These are phyloP conservation scores for Scaptomyza pallida DNA, from an alignment of 1,140 invertebrate species.

Conservation along the genomic window DNA sequence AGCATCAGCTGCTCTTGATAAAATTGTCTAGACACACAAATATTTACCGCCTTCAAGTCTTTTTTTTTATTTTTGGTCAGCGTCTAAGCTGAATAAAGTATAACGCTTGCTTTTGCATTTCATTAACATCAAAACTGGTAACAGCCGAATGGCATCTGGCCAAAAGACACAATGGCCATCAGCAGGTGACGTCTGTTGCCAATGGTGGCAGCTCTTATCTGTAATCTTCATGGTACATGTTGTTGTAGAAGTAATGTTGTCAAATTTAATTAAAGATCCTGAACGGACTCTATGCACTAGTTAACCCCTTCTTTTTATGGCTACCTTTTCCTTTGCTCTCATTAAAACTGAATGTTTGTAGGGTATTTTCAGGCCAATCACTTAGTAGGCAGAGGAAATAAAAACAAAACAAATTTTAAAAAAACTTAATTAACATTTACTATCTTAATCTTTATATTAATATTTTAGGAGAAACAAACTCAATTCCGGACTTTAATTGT, in stretches of 20 bases:
- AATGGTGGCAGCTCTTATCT: conserved; percentile 3
- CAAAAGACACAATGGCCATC: conserved; percentile 1
- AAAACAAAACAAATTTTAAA: conserved; percentile 13
- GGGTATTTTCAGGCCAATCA: not conserved
- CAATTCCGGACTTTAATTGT: conserved; percentile 65
- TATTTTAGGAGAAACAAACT: conserved; percentile 8
- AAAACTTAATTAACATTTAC: conserved; percentile 17
- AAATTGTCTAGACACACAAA: conserved; percentile 33
- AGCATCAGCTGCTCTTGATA: conserved; percentile 7
- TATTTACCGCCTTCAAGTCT: conserved; percentile 3
- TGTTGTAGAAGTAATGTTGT: not conserved
- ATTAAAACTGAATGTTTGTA: not conserved
- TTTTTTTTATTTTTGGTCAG: no score
- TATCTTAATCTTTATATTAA: conserved; percentile 19
- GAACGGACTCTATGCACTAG: not conserved
- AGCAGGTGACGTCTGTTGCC: conserved; percentile 9
- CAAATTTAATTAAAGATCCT: not conserved
- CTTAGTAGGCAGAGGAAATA: not conserved
- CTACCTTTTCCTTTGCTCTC: not conserved
- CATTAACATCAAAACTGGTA: conserved; percentile 49
- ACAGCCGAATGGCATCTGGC: conserved; percentile 11
- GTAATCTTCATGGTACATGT: not conserved
- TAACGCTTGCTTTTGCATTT: conserved; percentile 39
- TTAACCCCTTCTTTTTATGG: not conserved
- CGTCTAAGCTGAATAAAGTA: not conserved